Conservation (phyloP, 2,888 invertebrate species). For the Pardosa pseudoannulata region DNA sequence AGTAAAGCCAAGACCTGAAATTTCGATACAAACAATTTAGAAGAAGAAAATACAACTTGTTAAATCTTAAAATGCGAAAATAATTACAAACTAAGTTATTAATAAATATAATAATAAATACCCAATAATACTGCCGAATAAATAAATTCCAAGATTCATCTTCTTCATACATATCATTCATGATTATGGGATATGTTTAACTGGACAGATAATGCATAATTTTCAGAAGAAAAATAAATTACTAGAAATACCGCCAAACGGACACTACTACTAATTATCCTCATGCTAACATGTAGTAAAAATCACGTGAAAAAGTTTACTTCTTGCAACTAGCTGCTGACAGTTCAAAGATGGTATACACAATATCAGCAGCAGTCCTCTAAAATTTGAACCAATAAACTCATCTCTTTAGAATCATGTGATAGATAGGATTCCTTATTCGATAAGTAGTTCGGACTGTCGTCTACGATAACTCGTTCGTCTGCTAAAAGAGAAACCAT, state of each 20-base stretch:
- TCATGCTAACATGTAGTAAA: background rate
- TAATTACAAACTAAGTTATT: background rate
- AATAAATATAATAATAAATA: conserved; percentile 27
- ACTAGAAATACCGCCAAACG: too few relatives aligned
- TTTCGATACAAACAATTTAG: background rate
- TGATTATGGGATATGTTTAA: background rate
- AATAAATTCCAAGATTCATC: conserved; percentile 49
- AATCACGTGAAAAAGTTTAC: background rate
- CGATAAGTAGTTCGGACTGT: too few relatives aligned
- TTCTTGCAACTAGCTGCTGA: too few relatives aligned
- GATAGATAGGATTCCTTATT: too few relatives aligned
- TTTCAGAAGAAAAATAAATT: background rate
- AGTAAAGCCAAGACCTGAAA: conserved; percentile 52
- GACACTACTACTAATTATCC: background rate
- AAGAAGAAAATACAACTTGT: background rate
- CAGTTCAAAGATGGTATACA: too few relatives aligned
- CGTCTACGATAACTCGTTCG: too few relatives aligned
- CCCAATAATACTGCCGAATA: conserved; percentile 63
- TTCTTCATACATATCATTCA: conserved; percentile 54
- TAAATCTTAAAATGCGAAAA: background rate
- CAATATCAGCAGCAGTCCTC: too few relatives aligned
- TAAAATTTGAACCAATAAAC: too few relatives aligned
- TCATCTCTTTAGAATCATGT: too few relatives aligned
- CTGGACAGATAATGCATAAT: background rate
- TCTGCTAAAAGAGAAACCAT: too few relatives aligned